Evolutionary conservation across 2,888 invertebrate species (phyloP).

Genomic region (Lymantria monacha): DNA sequence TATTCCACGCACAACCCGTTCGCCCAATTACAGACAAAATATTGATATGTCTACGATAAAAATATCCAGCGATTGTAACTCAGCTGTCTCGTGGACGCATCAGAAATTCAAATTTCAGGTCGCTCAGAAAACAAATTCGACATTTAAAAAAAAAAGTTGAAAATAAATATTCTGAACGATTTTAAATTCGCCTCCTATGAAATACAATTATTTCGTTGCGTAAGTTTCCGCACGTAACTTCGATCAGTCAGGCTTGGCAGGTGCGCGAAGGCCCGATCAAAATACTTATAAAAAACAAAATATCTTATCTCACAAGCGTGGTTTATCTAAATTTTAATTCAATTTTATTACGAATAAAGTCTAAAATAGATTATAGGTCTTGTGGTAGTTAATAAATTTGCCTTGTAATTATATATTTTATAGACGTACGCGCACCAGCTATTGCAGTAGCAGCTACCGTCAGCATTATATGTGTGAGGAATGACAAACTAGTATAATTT

Average conservation of each 20-base stretch:
- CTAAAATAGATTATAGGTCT: conserved; percentile 5
- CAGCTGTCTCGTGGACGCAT: neutral
- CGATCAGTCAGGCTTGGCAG: conserved; percentile 60
- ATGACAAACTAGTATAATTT: conserved; percentile 52
- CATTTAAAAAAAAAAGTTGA: conserved; percentile 13
- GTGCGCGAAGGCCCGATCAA: conserved; percentile 47
- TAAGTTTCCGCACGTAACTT: conserved; percentile 48
- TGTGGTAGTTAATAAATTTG: conserved; percentile 18
- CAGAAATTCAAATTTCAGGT: conserved; percentile 13
- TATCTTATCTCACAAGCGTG: conserved; percentile 14
- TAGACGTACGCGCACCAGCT: conserved; percentile 44
- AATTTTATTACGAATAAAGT: neutral
- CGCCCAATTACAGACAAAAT: neutral
- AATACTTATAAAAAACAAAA: conserved; percentile 30
- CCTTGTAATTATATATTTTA: conserved; percentile 39
- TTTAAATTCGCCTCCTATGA: conserved; percentile 27
- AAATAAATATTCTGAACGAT: conserved; percentile 14
- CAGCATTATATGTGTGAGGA: conserved; percentile 49
- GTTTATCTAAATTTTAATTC: conserved; percentile 11
- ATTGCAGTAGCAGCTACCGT: conserved; percentile 54
- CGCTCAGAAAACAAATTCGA: conserved; percentile 24
- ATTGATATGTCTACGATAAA: neutral
- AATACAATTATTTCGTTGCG: conserved; percentile 39
- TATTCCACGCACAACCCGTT: no score
- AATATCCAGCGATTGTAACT: neutral